Percentiles rank a stretch among this genome's conserved stretches.
phyloP scores from a whole-genome alignment of 2,888 invertebrate genomes.

The Mactromeris polynyma region DNA sequence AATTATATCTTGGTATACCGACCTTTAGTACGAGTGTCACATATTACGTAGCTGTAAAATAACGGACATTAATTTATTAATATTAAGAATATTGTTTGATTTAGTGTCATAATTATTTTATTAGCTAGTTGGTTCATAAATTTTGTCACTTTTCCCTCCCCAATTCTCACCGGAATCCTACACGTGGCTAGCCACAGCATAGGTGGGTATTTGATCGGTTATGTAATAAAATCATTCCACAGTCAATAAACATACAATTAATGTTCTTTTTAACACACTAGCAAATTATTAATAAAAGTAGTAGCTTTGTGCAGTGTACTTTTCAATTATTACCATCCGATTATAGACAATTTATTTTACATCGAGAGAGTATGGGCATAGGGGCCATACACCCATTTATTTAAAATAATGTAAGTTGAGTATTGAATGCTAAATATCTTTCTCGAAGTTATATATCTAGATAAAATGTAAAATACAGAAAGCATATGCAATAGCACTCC shows the following conservation, averaged over 20 bases:
- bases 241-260: background rate
- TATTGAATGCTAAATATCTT: background rate
- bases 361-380: background rate
- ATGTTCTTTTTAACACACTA: background rate
- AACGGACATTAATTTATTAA: constrained; percentile 9
- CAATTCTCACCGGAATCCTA: background rate
- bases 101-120: constrained; percentile 1
- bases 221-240: background rate
- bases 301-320: background rate
- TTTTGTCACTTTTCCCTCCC: background rate
- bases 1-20: background rate
- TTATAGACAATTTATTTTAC: background rate
- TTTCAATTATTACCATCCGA: background rate
- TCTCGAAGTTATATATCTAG: too few species aligned
- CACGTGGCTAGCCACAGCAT: background rate
- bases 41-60: background rate
- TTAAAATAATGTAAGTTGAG: background rate
- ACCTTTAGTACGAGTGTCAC: background rate
- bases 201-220: background rate
- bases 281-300: background rate
- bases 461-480: too few species aligned
- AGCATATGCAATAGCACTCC: too few species aligned
- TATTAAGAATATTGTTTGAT: constrained; percentile 1
- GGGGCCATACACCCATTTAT: too few species aligned
- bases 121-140: background rate